Evolutionary conservation across 2,113 vertebrate genomes (phyloP).

Genomic region (Pycnonotus jocosus): DNA sequence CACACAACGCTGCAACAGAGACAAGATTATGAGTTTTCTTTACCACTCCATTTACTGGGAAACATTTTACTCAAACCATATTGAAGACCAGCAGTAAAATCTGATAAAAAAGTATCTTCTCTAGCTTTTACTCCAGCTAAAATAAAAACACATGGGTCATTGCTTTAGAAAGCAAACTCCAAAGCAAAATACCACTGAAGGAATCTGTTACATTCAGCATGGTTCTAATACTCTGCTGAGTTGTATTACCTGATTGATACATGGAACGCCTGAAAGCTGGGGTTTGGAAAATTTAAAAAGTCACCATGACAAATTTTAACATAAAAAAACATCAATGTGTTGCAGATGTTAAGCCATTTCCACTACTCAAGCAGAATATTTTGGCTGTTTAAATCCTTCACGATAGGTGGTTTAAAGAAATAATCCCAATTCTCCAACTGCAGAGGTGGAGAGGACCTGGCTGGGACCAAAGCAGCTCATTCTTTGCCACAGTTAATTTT

Average conservation of each 20-base stretch:
- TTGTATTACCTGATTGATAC: not conserved
- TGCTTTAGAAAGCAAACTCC: not conserved
- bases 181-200: not conserved
- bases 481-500: not conserved
- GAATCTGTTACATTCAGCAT: not conserved
- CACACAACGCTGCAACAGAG: fast-evolving
- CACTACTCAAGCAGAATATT: not conserved
- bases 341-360: not conserved
- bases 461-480: not conserved
- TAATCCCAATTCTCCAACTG: not conserved
- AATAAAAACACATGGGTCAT: fast-evolving
- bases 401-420: not conserved
- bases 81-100: not conserved
- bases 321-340: not conserved
- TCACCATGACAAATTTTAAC: not conserved
- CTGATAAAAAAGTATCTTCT: not conserved
- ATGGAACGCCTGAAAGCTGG: not conserved
- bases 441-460: not conserved
- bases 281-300: not conserved
- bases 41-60: not conserved
- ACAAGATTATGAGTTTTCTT: not conserved
- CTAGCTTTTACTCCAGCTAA: not conserved
- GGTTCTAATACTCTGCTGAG: not conserved
- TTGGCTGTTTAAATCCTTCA: not conserved
- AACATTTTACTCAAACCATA: not conserved